phyloP scores from a whole-genome alignment of 2,888 invertebrate species.

The Erebia epiphron region DNA sequence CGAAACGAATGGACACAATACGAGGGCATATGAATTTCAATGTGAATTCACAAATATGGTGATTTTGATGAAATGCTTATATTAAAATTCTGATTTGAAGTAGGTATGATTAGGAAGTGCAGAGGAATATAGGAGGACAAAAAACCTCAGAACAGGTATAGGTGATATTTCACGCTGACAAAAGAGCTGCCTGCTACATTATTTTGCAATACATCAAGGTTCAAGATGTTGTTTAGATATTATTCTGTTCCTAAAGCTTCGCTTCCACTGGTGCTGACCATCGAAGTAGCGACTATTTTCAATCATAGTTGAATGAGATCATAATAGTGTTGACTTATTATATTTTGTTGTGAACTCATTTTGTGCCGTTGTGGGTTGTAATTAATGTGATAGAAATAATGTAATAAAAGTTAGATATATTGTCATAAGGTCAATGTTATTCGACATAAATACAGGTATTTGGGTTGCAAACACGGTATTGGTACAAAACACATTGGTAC shows the following conservation, averaged over 20 bases:
- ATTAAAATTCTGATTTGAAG: slow-evolving; percentile 65
- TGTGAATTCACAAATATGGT: slow-evolving; percentile 68
- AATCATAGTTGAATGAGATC: slow-evolving; percentile 18
- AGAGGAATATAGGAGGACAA: slow-evolving; percentile 42
- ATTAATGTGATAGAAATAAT: slow-evolving; percentile 8
- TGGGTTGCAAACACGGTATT: neutral
- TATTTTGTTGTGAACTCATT: slow-evolving; percentile 19
- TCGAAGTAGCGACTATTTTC: slow-evolving; percentile 18
- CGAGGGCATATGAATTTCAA: slow-evolving; percentile 77
- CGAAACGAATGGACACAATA: slow-evolving; percentile 77
- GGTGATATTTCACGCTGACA: slow-evolving; percentile 42
- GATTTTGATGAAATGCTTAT: slow-evolving; percentile 69
- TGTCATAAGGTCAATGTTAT: neutral
- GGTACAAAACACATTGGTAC: no score
- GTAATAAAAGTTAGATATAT: neutral
- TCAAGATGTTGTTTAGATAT: slow-evolving; percentile 31
- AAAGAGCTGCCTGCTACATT: slow-evolving; percentile 41
- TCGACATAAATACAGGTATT: neutral
- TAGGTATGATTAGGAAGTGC: slow-evolving; percentile 51
- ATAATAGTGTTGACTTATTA: slow-evolving; percentile 22
- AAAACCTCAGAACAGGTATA: slow-evolving; percentile 43
- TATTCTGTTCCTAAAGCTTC: slow-evolving; percentile 27
- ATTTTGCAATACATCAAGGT: slow-evolving; percentile 44
- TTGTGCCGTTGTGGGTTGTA: neutral
- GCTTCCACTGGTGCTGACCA: slow-evolving; percentile 25